Conservation (phyloP, 2,113 vertebrate species). For the Corythornis madagascariensis region DNA sequence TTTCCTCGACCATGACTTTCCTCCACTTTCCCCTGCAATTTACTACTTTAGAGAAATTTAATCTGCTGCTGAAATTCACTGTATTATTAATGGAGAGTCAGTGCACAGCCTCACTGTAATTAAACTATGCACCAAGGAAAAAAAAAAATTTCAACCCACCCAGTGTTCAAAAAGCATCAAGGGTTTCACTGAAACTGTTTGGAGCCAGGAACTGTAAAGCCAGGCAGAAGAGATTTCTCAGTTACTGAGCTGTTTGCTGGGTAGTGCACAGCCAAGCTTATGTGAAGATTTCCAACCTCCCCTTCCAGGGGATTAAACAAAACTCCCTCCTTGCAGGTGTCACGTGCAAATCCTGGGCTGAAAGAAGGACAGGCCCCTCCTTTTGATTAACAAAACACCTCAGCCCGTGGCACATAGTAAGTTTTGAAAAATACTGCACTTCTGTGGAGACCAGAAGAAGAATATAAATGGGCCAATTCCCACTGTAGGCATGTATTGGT, state of each 20-base stretch:
- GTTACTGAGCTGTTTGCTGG: not conserved
- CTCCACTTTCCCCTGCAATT: constrained; percentile 68
- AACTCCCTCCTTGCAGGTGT: not conserved
- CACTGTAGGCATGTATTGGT: not conserved
- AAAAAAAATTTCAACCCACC: not conserved
- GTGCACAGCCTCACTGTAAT: constrained; percentile 74
- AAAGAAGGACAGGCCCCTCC: not conserved
- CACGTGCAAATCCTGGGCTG: not conserved
- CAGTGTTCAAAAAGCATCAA: constrained; percentile 1
- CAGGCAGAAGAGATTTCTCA: not conserved
- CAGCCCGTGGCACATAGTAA: not conserved
- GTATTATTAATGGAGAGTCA: constrained; percentile 85
- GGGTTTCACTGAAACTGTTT: not conserved
- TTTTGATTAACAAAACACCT: not conserved
- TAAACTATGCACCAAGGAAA: constrained; percentile 39
- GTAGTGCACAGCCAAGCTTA: not conserved
- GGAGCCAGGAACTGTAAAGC: constrained; percentile 4
- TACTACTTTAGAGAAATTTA: constrained; percentile 82
- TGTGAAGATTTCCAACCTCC: not conserved
- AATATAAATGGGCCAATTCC: not conserved
- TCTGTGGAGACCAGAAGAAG: not conserved
- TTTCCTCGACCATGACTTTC: constrained; percentile 42
- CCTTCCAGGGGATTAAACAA: not conserved
- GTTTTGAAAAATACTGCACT: not conserved
- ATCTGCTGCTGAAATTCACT: constrained; percentile 79